Base-by-base conservation (phyloP, 1,140 invertebrate genomes). In the Planococcus citri region DNA sequence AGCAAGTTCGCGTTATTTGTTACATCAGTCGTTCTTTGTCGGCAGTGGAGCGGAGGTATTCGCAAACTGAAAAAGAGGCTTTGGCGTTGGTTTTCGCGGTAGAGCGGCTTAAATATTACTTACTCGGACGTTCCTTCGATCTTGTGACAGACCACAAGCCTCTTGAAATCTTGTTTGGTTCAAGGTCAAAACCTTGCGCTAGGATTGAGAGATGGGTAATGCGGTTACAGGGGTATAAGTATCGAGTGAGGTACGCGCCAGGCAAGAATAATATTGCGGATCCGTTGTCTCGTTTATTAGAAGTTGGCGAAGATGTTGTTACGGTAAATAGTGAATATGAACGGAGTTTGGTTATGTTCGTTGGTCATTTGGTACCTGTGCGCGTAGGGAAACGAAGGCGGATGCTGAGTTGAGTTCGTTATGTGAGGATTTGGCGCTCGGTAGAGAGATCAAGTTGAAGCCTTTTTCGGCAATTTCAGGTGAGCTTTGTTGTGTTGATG, bases 1-100 rank as follows among this genome's bases (percentile, higher is more conserved):
- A 4, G 9, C 17, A 25, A 2, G 2, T 25, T 6, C 21, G 29
- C 3, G 9, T 68, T 8, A 68, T 68, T 33, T 12, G 1, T 57
- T 77, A 41, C 75, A 75, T 2, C 75, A 75, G 38, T 75, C 74
- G 61, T 0, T 41, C 1, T 61, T 74, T n/a, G 71, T 73, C 38
- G 6, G 69, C 10, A 3, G 51, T 51, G 17, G 70, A 70, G 58
- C 25, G 22, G 70, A 78, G 78, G 41, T 82, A 81, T 71, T 58
- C 75, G 20, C 76, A 80, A 70, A 76, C 78, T 21, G 80, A 83
- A 61, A 78, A 78, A 69, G 80, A 83, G 74, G 79, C 60, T 69
- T 75, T 80, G 75, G 76, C 77, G 8, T 75, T 82, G 17, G 69
- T 80, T 20, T 79, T 73, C 71, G 77, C 14, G 72, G 17, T 68